Conservation (phyloP, 1,140 invertebrate species). For the Tachypleus tridentatus region DNA sequence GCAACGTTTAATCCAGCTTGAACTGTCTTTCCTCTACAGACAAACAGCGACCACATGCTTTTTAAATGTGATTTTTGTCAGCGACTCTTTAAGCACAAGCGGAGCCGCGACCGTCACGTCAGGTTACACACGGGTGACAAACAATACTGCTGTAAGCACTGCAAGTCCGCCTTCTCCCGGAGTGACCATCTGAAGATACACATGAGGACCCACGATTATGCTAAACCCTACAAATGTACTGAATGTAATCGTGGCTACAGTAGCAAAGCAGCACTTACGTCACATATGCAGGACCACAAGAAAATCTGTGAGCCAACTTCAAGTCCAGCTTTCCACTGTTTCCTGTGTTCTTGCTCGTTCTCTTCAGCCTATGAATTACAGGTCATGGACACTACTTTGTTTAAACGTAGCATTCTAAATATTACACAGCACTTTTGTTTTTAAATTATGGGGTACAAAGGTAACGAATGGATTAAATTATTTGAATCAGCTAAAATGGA, state of each 20-base stretch:
- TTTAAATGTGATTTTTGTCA: conserved; percentile 82
- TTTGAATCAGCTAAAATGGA: no score
- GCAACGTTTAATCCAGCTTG: no score
- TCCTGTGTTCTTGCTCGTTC: conserved; percentile 2
- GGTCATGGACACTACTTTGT: not conserved
- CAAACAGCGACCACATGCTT: conserved; percentile 58
- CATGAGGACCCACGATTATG: conserved; percentile 87
- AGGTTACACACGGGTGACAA: conserved; percentile 90
- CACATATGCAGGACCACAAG: conserved; percentile 86
- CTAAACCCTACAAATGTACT: conserved; percentile 82
- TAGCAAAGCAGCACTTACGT: conserved; percentile 77
- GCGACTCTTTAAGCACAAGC: conserved; percentile 87
- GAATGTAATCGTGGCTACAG: conserved; percentile 85
- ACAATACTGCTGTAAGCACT: conserved; percentile 83
- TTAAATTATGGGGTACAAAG: no score
- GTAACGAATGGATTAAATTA: no score
- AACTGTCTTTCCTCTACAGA: conserved; percentile 5
- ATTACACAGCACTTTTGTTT: no score
- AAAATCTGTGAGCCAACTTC: conserved; percentile 5
- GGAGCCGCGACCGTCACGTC: conserved; percentile 82
- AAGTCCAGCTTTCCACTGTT: not conserved
- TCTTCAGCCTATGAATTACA: conserved; percentile 1
- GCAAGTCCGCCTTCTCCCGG: conserved; percentile 83
- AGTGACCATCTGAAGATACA: conserved; percentile 93
- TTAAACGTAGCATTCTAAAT: no score